Conservation (phyloP, 2,888 invertebrate species). For the Torymus tubicola region DNA sequence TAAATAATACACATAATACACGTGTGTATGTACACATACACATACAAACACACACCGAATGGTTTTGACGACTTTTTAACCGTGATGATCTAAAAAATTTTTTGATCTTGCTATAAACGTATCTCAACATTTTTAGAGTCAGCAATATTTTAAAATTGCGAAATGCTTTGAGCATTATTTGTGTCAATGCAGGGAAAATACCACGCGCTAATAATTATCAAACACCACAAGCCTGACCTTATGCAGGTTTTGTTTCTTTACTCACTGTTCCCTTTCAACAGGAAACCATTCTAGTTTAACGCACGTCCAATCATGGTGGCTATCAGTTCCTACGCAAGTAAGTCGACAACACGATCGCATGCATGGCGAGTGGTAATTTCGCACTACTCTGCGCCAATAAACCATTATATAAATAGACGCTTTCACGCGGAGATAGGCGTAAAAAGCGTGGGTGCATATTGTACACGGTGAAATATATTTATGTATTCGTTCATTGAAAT, state of each 20-base stretch:
- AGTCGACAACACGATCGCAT: constrained; percentile 24
- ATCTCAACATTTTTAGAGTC: no score
- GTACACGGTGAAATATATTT: constrained; percentile 3
- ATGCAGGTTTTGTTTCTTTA: constrained; percentile 6
- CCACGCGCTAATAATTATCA: background rate
- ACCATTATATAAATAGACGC: constrained; percentile 43
- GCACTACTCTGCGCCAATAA: constrained; percentile 14
- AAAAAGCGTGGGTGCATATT: constrained; percentile 20
- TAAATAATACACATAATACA: no score
- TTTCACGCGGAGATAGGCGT: background rate
- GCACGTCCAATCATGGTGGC: background rate
- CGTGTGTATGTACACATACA: no score
- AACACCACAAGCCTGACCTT: constrained; percentile 21
- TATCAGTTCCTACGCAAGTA: constrained; percentile 49
- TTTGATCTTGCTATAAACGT: no score
- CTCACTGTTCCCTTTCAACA: constrained; percentile 40
- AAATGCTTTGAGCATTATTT: background rate
- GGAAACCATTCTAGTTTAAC: constrained; percentile 48
- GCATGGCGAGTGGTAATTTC: constrained; percentile 20
- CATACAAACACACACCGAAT: no score
- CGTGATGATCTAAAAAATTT: no score
- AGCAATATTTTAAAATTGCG: background rate
- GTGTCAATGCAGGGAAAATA: constrained; percentile 9
- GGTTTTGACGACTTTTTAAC: no score
- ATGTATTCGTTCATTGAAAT: background rate